These are phyloP conservation scores for Eupithecia subfuscata DNA, from an alignment of 2,888 invertebrate species.

Conservation along the genomic window DNA sequence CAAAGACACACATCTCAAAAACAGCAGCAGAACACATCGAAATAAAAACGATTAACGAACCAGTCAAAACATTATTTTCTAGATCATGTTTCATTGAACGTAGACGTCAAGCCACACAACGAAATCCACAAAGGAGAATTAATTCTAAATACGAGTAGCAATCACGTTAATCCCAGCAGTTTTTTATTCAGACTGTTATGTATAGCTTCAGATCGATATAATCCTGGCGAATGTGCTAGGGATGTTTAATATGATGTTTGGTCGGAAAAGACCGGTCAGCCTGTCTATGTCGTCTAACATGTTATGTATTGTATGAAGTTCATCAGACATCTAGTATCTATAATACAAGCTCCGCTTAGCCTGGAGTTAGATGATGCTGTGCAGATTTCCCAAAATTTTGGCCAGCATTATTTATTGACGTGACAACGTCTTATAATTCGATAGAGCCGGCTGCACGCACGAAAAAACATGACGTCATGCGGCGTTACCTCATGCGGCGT, in stretches of 20 bases:
- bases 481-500: too few relatives aligned
- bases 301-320: too few relatives aligned
- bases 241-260: not conserved
- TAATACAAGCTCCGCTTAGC: too few relatives aligned
- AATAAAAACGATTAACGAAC: not conserved
- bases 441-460: too few relatives aligned
- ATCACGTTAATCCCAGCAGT: constrained; percentile 53
- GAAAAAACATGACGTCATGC: too few relatives aligned
- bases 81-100: constrained; percentile 8
- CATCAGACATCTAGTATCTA: too few relatives aligned
- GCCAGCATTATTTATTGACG: not conserved
- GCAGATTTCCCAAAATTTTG: too few relatives aligned
- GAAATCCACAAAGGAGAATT: constrained; percentile 42
- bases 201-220: constrained; percentile 64
- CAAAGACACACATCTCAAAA: not conserved
- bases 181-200: constrained; percentile 53
- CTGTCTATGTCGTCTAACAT: not conserved
- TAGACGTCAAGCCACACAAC: constrained; percentile 48
- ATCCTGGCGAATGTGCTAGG: constrained; percentile 50
- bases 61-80: not conserved
- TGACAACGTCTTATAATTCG: too few relatives aligned
- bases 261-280: constrained; percentile 5
- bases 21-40: too few relatives aligned
- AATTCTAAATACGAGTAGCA: constrained; percentile 50
- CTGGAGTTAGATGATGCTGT: too few relatives aligned